These are phyloP conservation scores for Sebastes kiyomatsui DNA, from an alignment of 2,797 vertebrate species.

Conservation along the genomic window DNA sequence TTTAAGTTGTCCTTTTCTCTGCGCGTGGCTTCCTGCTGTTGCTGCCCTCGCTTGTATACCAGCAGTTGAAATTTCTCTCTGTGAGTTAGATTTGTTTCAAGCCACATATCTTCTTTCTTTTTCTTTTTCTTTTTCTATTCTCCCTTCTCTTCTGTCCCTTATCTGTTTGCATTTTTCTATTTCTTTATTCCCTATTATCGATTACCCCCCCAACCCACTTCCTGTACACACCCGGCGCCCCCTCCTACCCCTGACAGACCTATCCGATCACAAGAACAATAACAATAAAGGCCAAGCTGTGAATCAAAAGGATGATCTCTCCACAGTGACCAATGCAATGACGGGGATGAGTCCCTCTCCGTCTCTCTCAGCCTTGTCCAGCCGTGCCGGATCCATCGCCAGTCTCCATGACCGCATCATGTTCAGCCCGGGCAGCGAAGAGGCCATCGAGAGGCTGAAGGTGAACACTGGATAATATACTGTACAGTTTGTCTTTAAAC, in stretches of 20 bases:
- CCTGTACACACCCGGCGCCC: slow-evolving; percentile 53
- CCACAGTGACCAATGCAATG: slow-evolving; percentile 98
- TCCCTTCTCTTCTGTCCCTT: slow-evolving; percentile 58
- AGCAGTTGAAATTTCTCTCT: slow-evolving; percentile 53
- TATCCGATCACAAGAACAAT: slow-evolving; percentile 92
- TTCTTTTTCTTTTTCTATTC: slow-evolving; percentile 71
- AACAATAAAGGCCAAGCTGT: slow-evolving; percentile 86
- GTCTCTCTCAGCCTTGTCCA: slow-evolving; percentile 94
- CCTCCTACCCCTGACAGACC: slow-evolving; percentile 78
- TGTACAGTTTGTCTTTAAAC: background rate
- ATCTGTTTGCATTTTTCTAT: slow-evolving; percentile 52
- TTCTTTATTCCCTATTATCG: slow-evolving; percentile 73
- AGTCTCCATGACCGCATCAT: slow-evolving; percentile 96
- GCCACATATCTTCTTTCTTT: slow-evolving; percentile 81
- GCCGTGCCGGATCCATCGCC: slow-evolving; percentile 92
- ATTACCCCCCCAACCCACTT: slow-evolving; percentile 63
- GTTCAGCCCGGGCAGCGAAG: slow-evolving; percentile 95
- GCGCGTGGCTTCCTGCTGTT: slow-evolving; percentile 49
- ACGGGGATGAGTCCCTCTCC: slow-evolving; percentile 97
- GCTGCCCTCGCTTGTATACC: slow-evolving; percentile 47
- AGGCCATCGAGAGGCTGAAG: slow-evolving; percentile 97
- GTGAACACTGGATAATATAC: slow-evolving; percentile 68
- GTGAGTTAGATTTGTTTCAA: slow-evolving; percentile 73
- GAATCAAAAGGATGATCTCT: slow-evolving; percentile 94
- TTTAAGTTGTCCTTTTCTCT: slow-evolving; percentile 41